Evolutionary conservation across 2,888 invertebrate genomes (phyloP).

Genomic region (Chesias legatella): DNA sequence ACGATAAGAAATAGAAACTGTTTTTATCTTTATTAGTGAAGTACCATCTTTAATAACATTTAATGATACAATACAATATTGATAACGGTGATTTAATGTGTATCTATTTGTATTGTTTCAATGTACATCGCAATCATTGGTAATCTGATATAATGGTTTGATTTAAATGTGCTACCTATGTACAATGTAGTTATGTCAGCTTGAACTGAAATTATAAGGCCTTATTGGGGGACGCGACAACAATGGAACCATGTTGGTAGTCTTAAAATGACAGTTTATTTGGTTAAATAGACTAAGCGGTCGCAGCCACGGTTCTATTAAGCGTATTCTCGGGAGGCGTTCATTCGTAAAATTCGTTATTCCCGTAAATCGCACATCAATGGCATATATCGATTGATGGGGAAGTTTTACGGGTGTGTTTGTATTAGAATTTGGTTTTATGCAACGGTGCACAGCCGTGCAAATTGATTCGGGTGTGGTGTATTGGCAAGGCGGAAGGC

Average conservation of each 20-base stretch:
- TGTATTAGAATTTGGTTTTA: conserved; percentile 64
- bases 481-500: conserved; percentile 61
- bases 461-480: conserved; percentile 64
- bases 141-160: conserved; percentile 49
- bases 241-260: conserved; percentile 44
- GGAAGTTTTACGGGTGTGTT: conserved; percentile 47
- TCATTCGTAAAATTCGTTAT: conserved; percentile 64
- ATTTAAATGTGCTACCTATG: conserved; percentile 42
- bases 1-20: conserved; percentile 43
- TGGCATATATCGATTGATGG: conserved; percentile 43
- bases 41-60: conserved; percentile 61
- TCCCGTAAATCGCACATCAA: conserved; percentile 46
- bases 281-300: conserved; percentile 50
- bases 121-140: conserved; percentile 68
- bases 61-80: conserved; percentile 71
- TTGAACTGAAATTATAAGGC: conserved; percentile 55
- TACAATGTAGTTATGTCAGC: conserved; percentile 18
- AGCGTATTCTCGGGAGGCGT: conserved; percentile 67
- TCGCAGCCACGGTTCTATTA: conserved; percentile 36
- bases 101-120: conserved; percentile 74
- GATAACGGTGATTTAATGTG: conserved; percentile 69
- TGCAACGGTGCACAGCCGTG: conserved; percentile 70
- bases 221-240: conserved; percentile 45
- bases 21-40: conserved; percentile 66
- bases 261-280: conserved; percentile 59